Evolutionary conservation across 2,888 invertebrate genomes (phyloP).

Genomic region (Phytoseiulus persimilis): DNA sequence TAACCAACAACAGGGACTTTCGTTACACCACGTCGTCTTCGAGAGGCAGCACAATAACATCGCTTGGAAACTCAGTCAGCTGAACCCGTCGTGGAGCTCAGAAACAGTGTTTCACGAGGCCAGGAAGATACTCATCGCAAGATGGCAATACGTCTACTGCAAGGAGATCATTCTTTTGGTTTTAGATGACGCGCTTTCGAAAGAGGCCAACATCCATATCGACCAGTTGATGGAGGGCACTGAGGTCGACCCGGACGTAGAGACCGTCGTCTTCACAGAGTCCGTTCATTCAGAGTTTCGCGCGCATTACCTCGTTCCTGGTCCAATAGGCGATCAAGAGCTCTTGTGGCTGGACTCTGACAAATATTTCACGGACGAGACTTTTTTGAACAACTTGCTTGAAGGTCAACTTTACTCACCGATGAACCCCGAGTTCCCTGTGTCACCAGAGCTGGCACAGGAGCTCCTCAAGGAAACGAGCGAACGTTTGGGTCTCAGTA

Average conservation of each 20-base stretch:
- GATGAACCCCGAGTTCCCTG: neutral
- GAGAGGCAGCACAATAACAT: neutral
- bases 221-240: constrained; percentile 9
- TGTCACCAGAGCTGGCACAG: neutral
- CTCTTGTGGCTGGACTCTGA: neutral
- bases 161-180: neutral
- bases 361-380: neutral
- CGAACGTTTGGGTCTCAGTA: constrained; percentile 8
- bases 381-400: neutral
- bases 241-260: neutral
- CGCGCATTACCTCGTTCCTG: neutral
- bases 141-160: constrained; percentile 13
- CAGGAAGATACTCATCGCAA: neutral
- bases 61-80: neutral
- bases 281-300: neutral
- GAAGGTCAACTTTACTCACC: neutral
- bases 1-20: neutral
- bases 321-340: neutral
- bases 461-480: neutral
- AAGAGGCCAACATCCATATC: neutral
- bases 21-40: neutral
- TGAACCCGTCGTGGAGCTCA: neutral
- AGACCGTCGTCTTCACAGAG: neutral
- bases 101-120: neutral
- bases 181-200: neutral